Base-by-base conservation (phyloP, 2,888 invertebrate genomes). In the Panopea generosa region DNA sequence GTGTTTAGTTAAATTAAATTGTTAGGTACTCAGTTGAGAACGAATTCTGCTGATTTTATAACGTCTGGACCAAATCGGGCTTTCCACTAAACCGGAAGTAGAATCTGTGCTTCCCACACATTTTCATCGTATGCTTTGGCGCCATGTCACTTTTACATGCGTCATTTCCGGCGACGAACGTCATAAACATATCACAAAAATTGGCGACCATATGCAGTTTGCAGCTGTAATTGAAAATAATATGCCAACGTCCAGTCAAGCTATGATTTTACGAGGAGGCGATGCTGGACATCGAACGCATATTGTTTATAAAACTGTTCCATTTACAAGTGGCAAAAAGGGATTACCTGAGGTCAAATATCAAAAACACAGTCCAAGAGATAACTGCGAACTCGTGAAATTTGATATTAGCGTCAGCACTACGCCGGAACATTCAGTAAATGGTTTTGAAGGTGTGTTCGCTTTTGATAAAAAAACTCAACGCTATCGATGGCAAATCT, bases 181-280 rank as follows among this genome's bases (percentile, higher is more conserved):
- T 16, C n/a, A 20, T 20, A 3, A 45, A 6, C 9, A 9, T n/a
- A 45, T 9, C 6, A 45, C 16, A 4, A 45, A 33, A 11, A 18
- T 9, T 45, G 45, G 45, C 45, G 16, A n/a, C 16, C 9, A n/a
- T n/a, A n/a, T n/a, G n/a, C n/a, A n/a, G n/a, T n/a, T n/a, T n/a
- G n/a, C n/a, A n/a, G n/a, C n/a, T n/a, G n/a, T n/a, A n/a, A 45
- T n/a, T 9, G 16, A 16, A 20, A 45, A 45, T 18, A 63, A 43
- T 47, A 80, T 80, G 80, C 80, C 80, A 27, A 80, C 80, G 9
- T 80, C 80, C 11, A 80, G 80, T 43, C 80, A 80, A 52, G 80
- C 80, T 3, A 80, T 70, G 73, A 80, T 80, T 24, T 45, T 80
- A 29, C 66, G 70, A n/a, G 55, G 73, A 22, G 60, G 62, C 26